phyloP scores from a whole-genome alignment of 2,888 invertebrate genomes.

The Branchellion lobata region DNA sequence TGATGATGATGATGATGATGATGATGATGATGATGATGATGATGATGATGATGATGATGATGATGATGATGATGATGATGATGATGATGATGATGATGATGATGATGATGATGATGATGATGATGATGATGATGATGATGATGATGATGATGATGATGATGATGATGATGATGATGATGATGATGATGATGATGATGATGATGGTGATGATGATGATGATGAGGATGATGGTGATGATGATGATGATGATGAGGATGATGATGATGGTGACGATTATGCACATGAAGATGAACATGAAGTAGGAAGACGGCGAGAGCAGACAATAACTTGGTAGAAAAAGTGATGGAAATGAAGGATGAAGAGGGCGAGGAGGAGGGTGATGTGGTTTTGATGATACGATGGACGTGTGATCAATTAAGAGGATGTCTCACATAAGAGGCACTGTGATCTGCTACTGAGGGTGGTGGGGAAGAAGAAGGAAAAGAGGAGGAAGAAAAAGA shows the following conservation, averaged over 20 bases:
- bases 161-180: conserved; percentile 37
- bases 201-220: too few species aligned
- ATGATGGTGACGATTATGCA: background rate
- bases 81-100: conserved; percentile 35
- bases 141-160: conserved; percentile 40
- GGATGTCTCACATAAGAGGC: too few species aligned
- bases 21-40: conserved; percentile 37
- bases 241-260: conserved; percentile 4
- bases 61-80: conserved; percentile 37
- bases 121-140: conserved; percentile 34
- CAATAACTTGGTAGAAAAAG: too few species aligned
- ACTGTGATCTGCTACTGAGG: too few species aligned
- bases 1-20: conserved; percentile 38
- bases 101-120: background rate
- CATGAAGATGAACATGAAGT: background rate
- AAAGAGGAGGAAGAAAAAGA: too few species aligned
- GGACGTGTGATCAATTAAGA: too few species aligned
- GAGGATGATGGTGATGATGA: background rate
- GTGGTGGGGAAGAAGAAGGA: too few species aligned
- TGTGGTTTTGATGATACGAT: too few species aligned
- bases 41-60: conserved; percentile 38
- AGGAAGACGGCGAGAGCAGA: background rate
- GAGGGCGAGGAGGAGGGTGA: background rate
- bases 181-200: conserved; percentile 39
- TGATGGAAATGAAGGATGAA: background rate